These are phyloP conservation scores for Ceratoteleas bidentatus DNA, from an alignment of 1,140 invertebrate species.

Conservation along the genomic window DNA sequence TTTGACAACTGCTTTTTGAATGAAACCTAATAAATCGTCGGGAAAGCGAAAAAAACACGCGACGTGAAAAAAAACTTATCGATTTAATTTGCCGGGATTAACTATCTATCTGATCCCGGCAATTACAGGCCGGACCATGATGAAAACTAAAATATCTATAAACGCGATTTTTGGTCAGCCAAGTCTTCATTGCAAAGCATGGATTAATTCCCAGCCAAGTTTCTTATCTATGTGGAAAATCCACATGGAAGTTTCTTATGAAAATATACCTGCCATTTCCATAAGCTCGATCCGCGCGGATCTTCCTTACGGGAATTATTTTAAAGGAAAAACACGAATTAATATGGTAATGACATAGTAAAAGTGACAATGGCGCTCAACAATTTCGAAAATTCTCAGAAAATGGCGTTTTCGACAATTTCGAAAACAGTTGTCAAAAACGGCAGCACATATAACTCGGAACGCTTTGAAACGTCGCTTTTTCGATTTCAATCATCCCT, in stretches of 20 bases:
- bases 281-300: conserved; percentile 9
- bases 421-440: too few relatives aligned
- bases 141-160: background rate
- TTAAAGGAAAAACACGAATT: conserved; percentile 12
- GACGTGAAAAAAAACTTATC: background rate
- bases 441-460: too few relatives aligned
- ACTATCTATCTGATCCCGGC: background rate
- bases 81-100: background rate
- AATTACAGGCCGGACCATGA: background rate
- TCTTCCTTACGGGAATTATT: conserved; percentile 3
- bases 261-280: conserved; percentile 24
- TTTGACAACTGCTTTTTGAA: conserved; percentile 57
- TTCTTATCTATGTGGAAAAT: conserved; percentile 30
- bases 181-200: conserved; percentile 1
- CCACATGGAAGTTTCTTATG: conserved; percentile 28
- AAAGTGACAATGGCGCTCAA: background rate
- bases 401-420: too few relatives aligned
- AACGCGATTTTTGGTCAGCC: background rate
- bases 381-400: too few relatives aligned
- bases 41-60: background rate
- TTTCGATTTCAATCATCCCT: too few relatives aligned
- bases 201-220: conserved; percentile 14
- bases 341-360: conserved; percentile 11
- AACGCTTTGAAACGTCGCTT: too few relatives aligned
- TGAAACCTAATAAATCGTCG: conserved; percentile 40